Conservation (phyloP, 92 coral and sea anemone genomes). For the Pocillopora meandrina region DNA sequence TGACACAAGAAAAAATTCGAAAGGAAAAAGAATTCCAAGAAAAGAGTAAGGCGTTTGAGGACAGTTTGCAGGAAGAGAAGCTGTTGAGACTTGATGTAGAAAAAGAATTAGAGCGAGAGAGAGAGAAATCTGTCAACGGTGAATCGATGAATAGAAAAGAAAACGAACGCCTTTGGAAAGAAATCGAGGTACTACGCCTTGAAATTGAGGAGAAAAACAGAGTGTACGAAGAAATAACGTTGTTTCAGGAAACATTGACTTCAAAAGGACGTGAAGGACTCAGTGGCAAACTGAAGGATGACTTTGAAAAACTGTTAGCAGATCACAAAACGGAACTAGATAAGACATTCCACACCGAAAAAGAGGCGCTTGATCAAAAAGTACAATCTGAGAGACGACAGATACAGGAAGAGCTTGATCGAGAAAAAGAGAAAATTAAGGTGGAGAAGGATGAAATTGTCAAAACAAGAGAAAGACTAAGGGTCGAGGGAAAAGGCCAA, state of each 20-base stretch:
- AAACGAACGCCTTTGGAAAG: conserved; percentile 58
- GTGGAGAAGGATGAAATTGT: conserved; percentile 52
- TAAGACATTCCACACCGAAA: conserved; percentile 61
- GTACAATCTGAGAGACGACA: conserved; percentile 66
- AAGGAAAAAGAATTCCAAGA: conserved; percentile 63
- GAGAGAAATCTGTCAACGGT: conserved; percentile 39
- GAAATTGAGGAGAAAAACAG: conserved; percentile 79
- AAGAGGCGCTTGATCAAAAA: conserved; percentile 74
- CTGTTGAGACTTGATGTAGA: conserved; percentile 57
- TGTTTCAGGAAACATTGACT: conserved; percentile 69
- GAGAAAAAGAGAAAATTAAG: conserved; percentile 63
- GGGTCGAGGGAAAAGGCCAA: conserved; percentile 46
- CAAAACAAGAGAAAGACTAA: conserved; percentile 38
- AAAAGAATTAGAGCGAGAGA: conserved; percentile 62
- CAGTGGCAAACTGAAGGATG: conserved; percentile 82
- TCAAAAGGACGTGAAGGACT: conserved; percentile 83
- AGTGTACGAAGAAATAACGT: conserved; percentile 58
- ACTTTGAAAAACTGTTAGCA: conserved; percentile 80
- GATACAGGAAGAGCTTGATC: conserved; percentile 65
- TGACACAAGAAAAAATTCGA: conserved; percentile 54
- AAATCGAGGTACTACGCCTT: conserved; percentile 62
- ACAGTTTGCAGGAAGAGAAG: conserved; percentile 60
- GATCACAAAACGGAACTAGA: conserved; percentile 81
- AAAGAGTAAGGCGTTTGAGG: conserved; percentile 60
- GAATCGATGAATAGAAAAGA: conserved; percentile 63